These are phyloP conservation scores for Reticulitermes speratus DNA, from an alignment of 1,140 invertebrate species.

Conservation along the genomic window DNA sequence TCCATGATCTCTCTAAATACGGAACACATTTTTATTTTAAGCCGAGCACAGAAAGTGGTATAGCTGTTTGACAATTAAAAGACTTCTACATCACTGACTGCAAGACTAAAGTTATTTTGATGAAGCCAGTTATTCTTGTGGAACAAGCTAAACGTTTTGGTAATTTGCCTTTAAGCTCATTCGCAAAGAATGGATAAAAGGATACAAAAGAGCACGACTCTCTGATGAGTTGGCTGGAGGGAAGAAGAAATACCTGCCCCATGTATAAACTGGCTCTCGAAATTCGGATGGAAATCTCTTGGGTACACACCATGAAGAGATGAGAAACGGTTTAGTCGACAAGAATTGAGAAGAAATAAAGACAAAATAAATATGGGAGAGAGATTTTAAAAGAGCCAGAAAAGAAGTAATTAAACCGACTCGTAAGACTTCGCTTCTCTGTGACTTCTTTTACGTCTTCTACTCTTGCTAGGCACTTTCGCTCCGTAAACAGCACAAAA, in stretches of 20 bases:
- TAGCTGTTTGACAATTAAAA: not conserved
- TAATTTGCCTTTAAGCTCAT: constrained; percentile 7
- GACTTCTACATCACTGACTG: not conserved
- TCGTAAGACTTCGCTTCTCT: not conserved
- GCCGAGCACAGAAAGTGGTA: no score
- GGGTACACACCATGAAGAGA: not conserved
- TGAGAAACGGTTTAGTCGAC: not conserved
- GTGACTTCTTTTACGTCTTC: not conserved
- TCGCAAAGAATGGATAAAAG: not conserved
- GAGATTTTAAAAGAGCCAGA: not conserved
- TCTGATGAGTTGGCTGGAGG: not conserved
- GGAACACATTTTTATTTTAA: no score
- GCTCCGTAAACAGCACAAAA: not conserved
- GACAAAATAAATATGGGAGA: not conserved
- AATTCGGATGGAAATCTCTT: not conserved
- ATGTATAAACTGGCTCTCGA: not conserved
- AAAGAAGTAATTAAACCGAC: constrained; percentile 5
- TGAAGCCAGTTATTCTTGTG: not conserved
- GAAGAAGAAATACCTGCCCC: not conserved
- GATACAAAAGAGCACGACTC: not conserved
- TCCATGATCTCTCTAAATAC: no score
- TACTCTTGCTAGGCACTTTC: not conserved
- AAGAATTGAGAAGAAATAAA: not conserved
- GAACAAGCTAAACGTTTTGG: not conserved
- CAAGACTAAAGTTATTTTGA: not conserved